Evolutionary conservation across 2,797 vertebrate species (phyloP).

Genomic region (Hyperoplus immaculatus): DNA sequence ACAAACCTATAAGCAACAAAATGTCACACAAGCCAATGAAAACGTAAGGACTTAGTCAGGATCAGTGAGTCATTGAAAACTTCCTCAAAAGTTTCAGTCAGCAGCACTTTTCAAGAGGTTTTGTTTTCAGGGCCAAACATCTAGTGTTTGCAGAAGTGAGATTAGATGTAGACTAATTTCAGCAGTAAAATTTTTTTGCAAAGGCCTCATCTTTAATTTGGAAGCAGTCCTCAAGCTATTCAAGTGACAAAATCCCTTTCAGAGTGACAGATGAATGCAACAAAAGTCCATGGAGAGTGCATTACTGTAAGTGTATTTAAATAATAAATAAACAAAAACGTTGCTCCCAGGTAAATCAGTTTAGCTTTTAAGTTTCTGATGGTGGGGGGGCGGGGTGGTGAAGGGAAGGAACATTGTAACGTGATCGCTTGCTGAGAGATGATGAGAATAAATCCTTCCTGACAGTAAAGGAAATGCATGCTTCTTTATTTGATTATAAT

Average conservation of each 20-base stretch:
- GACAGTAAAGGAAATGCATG: slow-evolving; percentile 46
- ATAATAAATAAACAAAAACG: slow-evolving; percentile 7
- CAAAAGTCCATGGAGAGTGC: slow-evolving; percentile 34
- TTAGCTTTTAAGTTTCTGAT: slow-evolving; percentile 54
- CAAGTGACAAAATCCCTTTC: slow-evolving; percentile 26
- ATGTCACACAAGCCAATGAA: slow-evolving; percentile 19
- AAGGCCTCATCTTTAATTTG: slow-evolving; percentile 25
- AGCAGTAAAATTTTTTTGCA: slow-evolving; percentile 3
- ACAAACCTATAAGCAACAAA: slow-evolving; percentile 21
- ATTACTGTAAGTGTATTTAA: slow-evolving; percentile 52
- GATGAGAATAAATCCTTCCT: slow-evolving; percentile 60
- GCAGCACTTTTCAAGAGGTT: slow-evolving; percentile 1
- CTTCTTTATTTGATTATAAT: slow-evolving; percentile 64
- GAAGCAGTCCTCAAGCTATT: neutral
- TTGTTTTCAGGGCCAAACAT: slow-evolving; percentile 19
- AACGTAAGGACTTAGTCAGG: slow-evolving; percentile 31
- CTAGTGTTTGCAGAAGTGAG: neutral
- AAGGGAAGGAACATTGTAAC: slow-evolving; percentile 46
- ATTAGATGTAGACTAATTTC: neutral
- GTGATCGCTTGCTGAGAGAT: slow-evolving; percentile 50
- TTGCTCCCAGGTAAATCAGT: slow-evolving; percentile 49
- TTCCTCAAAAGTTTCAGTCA: slow-evolving; percentile 4
- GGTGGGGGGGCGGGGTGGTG: slow-evolving; percentile 24
- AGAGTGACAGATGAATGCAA: slow-evolving; percentile 29
- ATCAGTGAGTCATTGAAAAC: slow-evolving; percentile 22